Percentiles rank a stretch among this genome's conserved stretches.
These are phyloP conservation scores for Zosterops lateralis DNA, from an alignment of 2,113 vertebrate genomes.

Conservation along the genomic window DNA sequence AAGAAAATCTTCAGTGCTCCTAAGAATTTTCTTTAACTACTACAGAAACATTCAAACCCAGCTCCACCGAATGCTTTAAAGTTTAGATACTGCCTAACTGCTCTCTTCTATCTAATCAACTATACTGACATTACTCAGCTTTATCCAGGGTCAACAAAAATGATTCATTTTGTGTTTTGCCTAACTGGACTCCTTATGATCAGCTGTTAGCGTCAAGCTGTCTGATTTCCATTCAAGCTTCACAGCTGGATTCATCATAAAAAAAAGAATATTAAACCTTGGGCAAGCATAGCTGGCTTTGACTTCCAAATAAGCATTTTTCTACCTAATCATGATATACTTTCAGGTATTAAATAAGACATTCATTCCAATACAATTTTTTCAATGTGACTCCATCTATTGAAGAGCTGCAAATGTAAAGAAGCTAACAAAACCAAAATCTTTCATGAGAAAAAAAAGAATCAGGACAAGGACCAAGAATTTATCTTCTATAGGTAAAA, in stretches of 20 bases:
- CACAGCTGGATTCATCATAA: conserved; percentile 30
- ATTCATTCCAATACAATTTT: background rate
- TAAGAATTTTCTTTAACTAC: background rate
- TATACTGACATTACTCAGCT: background rate
- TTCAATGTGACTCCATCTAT: background rate
- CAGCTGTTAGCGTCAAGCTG: conserved; percentile 9
- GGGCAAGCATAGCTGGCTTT: background rate
- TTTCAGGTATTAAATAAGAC: background rate
- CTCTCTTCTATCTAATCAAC: background rate
- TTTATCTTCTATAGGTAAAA: background rate
- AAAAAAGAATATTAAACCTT: background rate
- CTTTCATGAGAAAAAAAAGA: background rate
- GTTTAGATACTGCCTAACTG: background rate
- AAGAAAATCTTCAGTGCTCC: background rate
- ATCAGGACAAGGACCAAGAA: background rate
- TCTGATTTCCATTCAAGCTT: conserved; percentile 31
- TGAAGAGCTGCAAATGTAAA: background rate
- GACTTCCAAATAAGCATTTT: conserved; percentile 31
- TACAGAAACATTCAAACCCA: background rate
- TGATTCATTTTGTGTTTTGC: background rate
- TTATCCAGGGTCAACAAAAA: conserved; percentile 6
- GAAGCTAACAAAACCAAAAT: background rate
- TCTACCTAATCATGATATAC: background rate
- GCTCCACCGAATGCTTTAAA: background rate
- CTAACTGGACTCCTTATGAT: background rate